Evolutionary conservation across 2,888 invertebrate species (phyloP), one percentile per base, ranked within the genome.

Genomic region (Sclerodermus sp.): DNA sequence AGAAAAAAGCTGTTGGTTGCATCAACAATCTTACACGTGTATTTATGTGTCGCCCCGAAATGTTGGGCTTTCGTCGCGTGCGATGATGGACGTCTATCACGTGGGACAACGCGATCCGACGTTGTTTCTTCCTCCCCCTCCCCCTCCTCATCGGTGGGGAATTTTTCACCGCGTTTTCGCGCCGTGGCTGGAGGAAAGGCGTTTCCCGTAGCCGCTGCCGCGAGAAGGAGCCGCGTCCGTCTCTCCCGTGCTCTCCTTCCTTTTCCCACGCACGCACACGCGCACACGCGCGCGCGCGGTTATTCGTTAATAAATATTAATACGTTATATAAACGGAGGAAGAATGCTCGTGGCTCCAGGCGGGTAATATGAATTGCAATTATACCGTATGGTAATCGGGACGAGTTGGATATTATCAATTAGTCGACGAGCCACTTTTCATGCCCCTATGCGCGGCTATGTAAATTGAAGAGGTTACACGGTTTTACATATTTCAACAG

Each of bases 401-500:
- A 42, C 10, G 37, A 45, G 47, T 8, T 5, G 23, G 8, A 23
- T 23, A 23, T 23, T 23, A 23, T 23, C 23, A 23, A 23, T 23
- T 23, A 23, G 23, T 23, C 23, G 23, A 23, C 23, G 23, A 52
- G 61, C 62, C 65, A 68, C 66, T 70, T 72, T 67, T 70, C 68
- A 68, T 70, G n/a, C 66, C 64, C 48, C 55, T 56, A 57, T 60
- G 58, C 59, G 62, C 55, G 58, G 62, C 71, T 73, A 75, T 77
- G 76, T 76, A 77, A 77, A 77, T 76, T 72, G 68, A 74, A 76
- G 77, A 76, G 76, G 74, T 76, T 74, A 76, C 71, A 66, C 68
- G 74, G 64, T 76, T 77, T 77, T 77, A 77, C 77, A 77, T 77
- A 77, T 77, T 76, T 74, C 76, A 76, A 75, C 74, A 72, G 70